Evolutionary conservation across 2,113 vertebrate genomes (phyloP).

Genomic region (Ia io): DNA sequence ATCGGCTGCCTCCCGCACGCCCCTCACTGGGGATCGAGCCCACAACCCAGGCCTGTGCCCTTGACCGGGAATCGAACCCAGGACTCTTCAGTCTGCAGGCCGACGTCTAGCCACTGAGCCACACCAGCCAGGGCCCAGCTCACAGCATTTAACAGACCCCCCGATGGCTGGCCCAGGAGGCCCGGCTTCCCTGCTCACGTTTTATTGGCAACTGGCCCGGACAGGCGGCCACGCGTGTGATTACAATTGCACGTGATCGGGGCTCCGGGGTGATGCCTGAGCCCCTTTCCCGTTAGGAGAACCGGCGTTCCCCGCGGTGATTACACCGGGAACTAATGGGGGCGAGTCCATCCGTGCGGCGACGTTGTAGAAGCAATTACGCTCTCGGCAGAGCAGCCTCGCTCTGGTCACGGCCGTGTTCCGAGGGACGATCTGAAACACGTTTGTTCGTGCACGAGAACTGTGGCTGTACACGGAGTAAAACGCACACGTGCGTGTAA

Average conservation of each 20-base stretch:
- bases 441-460: not conserved
- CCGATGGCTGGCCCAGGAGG: not conserved
- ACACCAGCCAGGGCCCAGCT: not conserved
- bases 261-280: not conserved
- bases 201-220: conserved; percentile 37
- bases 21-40: no score
- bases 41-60: no score
- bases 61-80: no score
- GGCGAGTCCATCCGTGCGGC: not conserved
- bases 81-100: no score
- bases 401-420: conserved; percentile 21
- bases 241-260: conserved; percentile 32
- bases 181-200: not conserved
- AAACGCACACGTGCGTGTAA: not conserved
- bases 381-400: not conserved
- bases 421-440: conserved; percentile 1
- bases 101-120: no score
- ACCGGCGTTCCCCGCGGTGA: conserved; percentile 41
- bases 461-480: not conserved
- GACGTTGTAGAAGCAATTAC: not conserved
- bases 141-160: no score
- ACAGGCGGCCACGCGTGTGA: not conserved
- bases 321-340: conserved; percentile 51
- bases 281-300: conserved; percentile 52
- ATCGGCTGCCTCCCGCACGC: no score